These are phyloP conservation scores for Arnoldichthys spilopterus DNA, from an alignment of 2,797 vertebrate species.

Conservation along the genomic window DNA sequence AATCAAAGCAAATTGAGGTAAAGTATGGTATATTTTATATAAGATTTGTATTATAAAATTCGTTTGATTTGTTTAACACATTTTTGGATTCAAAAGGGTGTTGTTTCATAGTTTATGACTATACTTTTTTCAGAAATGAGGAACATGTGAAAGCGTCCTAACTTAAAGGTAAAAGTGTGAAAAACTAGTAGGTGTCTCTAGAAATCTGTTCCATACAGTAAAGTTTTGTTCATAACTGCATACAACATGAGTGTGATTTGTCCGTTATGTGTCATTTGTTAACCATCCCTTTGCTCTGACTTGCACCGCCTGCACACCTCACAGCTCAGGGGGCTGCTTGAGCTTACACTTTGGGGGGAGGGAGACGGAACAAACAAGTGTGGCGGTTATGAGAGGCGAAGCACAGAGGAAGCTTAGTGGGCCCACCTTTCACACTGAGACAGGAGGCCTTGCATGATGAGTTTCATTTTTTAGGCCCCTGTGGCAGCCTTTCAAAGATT, in stretches of 20 bases:
- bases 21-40: too few species aligned
- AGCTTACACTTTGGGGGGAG: neutral
- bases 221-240: neutral
- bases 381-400: slow-evolving; percentile 77
- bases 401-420: slow-evolving; percentile 71
- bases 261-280: neutral
- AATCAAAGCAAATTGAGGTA: neutral
- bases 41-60: too few species aligned
- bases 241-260: neutral
- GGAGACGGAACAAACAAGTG: slow-evolving; percentile 4
- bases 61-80: neutral
- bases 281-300: neutral
- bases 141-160: too few species aligned
- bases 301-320: neutral
- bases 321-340: neutral
- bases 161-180: too few species aligned
- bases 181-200: too few species aligned
- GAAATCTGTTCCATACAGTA: neutral
- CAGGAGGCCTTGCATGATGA: neutral
- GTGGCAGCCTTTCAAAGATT: neutral
- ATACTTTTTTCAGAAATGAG: neutral
- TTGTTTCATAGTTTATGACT: neutral
- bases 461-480: neutral
- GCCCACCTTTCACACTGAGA: slow-evolving; percentile 57
- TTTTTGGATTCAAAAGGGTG: too few species aligned